Evolutionary conservation across 2,113 vertebrate genomes (phyloP).

Genomic region (Psophia crepitans): DNA sequence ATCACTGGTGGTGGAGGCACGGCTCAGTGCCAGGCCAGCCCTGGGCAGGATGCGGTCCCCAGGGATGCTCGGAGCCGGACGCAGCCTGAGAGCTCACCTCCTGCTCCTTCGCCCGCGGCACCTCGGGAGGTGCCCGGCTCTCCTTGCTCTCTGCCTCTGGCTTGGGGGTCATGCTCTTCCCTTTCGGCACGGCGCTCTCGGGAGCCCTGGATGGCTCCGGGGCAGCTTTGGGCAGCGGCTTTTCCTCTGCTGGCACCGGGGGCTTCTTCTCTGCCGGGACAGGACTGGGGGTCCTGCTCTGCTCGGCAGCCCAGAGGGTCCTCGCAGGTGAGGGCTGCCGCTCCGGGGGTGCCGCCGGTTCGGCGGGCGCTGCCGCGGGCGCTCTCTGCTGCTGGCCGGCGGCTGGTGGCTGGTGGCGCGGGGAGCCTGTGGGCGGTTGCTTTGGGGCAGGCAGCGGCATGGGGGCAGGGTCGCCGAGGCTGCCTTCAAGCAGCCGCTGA

Average conservation of each 20-base stretch:
- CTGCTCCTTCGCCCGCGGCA: constrained; percentile 81
- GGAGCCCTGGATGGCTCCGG: constrained; percentile 49
- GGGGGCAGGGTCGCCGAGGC: constrained; percentile 85
- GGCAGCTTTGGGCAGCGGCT: constrained; percentile 53
- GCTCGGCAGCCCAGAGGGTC: constrained; percentile 76
- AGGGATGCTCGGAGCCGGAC: not conserved
- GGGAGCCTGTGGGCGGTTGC: constrained; percentile 78
- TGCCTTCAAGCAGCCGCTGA: constrained; percentile 91
- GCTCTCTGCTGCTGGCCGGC: constrained; percentile 55
- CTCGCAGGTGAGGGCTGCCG: constrained; percentile 76
- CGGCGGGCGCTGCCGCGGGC: not conserved
- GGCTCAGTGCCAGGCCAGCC: not conserved
- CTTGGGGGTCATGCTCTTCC: constrained; percentile 55
- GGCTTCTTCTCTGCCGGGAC: constrained; percentile 77
- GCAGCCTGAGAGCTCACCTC: constrained; percentile 79
- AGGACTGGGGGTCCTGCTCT: constrained; percentile 72
- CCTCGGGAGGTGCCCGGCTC: constrained; percentile 75
- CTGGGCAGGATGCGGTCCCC: not conserved
- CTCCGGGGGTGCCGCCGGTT: constrained; percentile 46
- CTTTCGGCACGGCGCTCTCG: constrained; percentile 29
- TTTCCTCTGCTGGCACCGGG: constrained; percentile 35
- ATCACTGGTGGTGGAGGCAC: fast-evolving
- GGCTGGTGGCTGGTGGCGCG: constrained; percentile 68
- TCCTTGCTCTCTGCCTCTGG: constrained; percentile 74
- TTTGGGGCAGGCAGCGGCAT: constrained; percentile 79